Base-by-base conservation (phyloP, 2,113 vertebrate species). In the Bufo bufo region DNA sequence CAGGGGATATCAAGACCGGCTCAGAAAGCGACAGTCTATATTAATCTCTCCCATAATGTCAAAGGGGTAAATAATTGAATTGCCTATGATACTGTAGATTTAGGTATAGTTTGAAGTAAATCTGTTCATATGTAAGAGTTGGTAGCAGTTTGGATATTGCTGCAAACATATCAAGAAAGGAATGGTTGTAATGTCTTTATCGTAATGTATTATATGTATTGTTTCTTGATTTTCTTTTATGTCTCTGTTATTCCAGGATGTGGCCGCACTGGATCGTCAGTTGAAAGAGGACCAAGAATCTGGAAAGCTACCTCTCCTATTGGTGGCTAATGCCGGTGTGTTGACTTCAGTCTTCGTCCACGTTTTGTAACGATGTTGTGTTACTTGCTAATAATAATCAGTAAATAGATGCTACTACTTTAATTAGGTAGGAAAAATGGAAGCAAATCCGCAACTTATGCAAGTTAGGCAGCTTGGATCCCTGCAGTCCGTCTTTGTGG, bases 301-400 rank as follows among this genome's bases (percentile, higher is more conserved):
- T 74, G 97, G 96, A 90, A 98, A 96, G 91, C 90, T 97, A 89
- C 98, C 98, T 61, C 87, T 99, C 82, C 91, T 99, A 87, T 91
- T 99, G 89, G 96, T 99, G 20, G 98, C 98, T 56, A 99, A 97
- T 90, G 97, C 98, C 92, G 98, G 98, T 97, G 90, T 12, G 96
- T 94, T 63, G 7, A 16, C 11, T 56, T 33, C 20, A 49, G 8
- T 61, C 19, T 66, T 3, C 9, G 49, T 52, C 8, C 17, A 45
- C 0, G 12, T 56, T 52, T 56, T 54, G 6, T 56, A 33, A 4
- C 11, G 8, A 16, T 59, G 8, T 23, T 43, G 10, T 58, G 4
- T 79, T 23, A 7, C 12, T 1, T n/a, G 45, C 33, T 72, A 72
- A 1, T 72, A 72, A 1, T 14, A 13, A 1, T 66, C 9, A n/a